phyloP scores from a whole-genome alignment of 64 coral and sea anemone species.

The Montipora cactus region DNA sequence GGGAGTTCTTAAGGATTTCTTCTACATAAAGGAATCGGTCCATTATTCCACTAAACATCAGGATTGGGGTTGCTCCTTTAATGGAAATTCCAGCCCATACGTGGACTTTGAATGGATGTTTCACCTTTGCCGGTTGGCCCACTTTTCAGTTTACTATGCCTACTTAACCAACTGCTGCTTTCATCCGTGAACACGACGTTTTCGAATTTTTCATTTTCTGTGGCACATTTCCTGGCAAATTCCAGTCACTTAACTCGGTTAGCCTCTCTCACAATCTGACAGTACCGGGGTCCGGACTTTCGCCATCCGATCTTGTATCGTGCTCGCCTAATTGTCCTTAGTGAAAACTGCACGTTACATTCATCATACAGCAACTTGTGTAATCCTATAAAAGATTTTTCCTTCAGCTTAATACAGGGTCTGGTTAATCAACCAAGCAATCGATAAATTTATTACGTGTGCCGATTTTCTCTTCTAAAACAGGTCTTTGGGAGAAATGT shows the following conservation, averaged over 20 bases:
- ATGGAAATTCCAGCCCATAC: constrained; percentile 22
- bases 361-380: no score
- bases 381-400: no score
- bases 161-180: not conserved
- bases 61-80: not conserved
- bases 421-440: no score
- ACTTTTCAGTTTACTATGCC: not conserved
- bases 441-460: no score
- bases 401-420: no score
- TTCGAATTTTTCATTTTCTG: not conserved
- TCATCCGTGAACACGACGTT: constrained; percentile 16
- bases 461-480: no score
- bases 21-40: no score
- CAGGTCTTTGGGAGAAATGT: no score
- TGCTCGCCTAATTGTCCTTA: no score
- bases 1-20: no score
- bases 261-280: not conserved
- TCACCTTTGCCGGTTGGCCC: not conserved
- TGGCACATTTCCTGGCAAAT: not conserved
- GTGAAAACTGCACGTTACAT: no score
- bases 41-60: not conserved
- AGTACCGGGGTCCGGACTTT: not conserved
- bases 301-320: no score
- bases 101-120: constrained; percentile 1
- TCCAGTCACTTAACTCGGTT: not conserved